Conservation (phyloP, 2,797 vertebrate species). For the Cynodonichthys magdalenae region DNA sequence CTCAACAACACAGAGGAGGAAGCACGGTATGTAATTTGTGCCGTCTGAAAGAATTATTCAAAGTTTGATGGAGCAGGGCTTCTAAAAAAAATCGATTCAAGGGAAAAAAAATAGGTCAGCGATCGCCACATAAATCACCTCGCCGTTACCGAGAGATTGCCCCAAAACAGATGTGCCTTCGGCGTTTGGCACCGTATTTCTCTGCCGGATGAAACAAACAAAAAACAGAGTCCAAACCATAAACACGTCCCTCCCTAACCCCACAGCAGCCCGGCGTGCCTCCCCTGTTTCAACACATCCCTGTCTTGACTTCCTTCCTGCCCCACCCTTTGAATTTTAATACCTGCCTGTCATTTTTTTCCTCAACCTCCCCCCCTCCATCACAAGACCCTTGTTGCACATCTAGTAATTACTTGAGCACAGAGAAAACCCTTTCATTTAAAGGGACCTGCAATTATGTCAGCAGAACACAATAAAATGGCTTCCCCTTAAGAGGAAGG, state of each 20-base stretch:
- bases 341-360: conserved; percentile 80
- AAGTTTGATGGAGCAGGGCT: conserved; percentile 66
- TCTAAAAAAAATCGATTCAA: conserved; percentile 65
- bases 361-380: conserved; percentile 40
- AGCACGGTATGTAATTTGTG: conserved; percentile 69
- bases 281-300: conserved; percentile 75
- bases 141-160: conserved; percentile 48
- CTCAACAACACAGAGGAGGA: conserved; percentile 59
- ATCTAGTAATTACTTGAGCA: conserved; percentile 82
- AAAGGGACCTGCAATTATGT: conserved; percentile 81
- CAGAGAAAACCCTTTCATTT: conserved; percentile 84
- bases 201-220: conserved; percentile 58
- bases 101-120: conserved; percentile 56
- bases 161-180: conserved; percentile 74
- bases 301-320: conserved; percentile 72
- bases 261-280: conserved; percentile 56
- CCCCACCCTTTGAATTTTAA: conserved; percentile 78
- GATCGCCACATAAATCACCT: conserved; percentile 72
- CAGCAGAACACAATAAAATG: conserved; percentile 80
- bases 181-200: conserved; percentile 60
- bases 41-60: conserved; percentile 73
- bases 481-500: conserved; percentile 78
- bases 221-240: conserved; percentile 58
- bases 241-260: conserved; percentile 76
- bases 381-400: conserved; percentile 75